Percentiles rank a stretch among this genome's conserved stretches.
These are phyloP conservation scores for Cactoblastis cactorum DNA, from an alignment of 2,888 invertebrate genomes.

Conservation along the genomic window DNA sequence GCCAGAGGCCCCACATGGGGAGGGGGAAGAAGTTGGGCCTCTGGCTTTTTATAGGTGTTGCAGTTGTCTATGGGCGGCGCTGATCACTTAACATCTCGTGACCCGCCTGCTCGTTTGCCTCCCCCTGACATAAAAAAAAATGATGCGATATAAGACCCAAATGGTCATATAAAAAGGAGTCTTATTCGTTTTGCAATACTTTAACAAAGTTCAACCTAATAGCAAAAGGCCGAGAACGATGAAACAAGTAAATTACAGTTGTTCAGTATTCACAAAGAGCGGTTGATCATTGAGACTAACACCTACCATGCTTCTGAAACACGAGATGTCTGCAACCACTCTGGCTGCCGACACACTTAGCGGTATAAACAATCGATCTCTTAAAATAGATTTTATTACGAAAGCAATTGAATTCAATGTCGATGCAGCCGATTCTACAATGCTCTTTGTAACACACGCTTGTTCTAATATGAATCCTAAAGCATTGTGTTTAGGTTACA, in stretches of 20 bases:
- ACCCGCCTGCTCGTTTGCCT: no score
- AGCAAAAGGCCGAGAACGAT: constrained; percentile 23
- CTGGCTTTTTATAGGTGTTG: no score
- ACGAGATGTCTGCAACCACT: constrained; percentile 61
- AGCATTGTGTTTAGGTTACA: constrained; percentile 37
- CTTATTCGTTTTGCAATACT: constrained; percentile 21
- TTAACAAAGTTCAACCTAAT: constrained; percentile 27
- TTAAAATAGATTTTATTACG: constrained; percentile 68
- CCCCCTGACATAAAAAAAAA: no score
- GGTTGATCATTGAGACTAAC: constrained; percentile 52
- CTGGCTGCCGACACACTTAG: constrained; percentile 55
- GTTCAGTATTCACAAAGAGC: constrained; percentile 43
- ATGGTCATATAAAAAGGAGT: constrained; percentile 16
- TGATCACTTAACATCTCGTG: no score
- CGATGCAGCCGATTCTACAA: constrained; percentile 47
- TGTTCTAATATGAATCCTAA: constrained; percentile 45
- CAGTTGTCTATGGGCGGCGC: no score
- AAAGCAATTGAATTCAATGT: constrained; percentile 69
- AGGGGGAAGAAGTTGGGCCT: no score
- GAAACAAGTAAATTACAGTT: constrained; percentile 30
- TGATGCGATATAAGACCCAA: not conserved
- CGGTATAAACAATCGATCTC: constrained; percentile 61
- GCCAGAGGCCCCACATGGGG: no score
- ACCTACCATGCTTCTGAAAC: constrained; percentile 59
- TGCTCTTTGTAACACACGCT: constrained; percentile 42